Percentiles rank a stretch among this genome's conserved stretches.
Evolutionary conservation across 2,888 invertebrate species (phyloP).

Genomic region (Quadriops clusia): DNA sequence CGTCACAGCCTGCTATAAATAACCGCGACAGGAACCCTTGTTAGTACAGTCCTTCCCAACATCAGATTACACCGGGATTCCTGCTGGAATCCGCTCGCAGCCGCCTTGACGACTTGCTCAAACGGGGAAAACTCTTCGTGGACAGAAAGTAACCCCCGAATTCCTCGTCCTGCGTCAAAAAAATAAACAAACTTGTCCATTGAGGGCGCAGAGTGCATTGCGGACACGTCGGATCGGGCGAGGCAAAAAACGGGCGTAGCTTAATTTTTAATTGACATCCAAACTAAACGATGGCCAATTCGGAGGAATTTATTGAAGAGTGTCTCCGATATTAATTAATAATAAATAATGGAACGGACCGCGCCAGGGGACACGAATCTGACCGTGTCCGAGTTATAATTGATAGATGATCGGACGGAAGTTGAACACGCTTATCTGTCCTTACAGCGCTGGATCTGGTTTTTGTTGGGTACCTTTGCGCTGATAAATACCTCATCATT

Average conservation of each 20-base stretch:
- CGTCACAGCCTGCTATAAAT: conserved; percentile 36
- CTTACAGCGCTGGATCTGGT: too few species aligned
- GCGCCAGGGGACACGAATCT: too few species aligned
- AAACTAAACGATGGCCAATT: conserved; percentile 27
- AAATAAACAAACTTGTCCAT: conserved; percentile 34
- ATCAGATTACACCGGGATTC: conserved; percentile 30
- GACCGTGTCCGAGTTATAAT: too few species aligned
- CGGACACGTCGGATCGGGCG: too few species aligned
- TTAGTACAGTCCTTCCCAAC: conserved; percentile 31
- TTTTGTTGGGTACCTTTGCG: too few species aligned
- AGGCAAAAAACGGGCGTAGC: conserved; percentile 25
- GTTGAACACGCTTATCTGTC: too few species aligned
- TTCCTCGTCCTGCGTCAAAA: conserved; percentile 32
- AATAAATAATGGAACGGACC: conserved; percentile 18
- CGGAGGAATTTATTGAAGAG: conserved; percentile 29
- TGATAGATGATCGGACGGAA: conserved; percentile 7
- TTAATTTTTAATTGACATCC: conserved; percentile 35
- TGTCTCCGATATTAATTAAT: conserved; percentile 35
- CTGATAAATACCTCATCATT: too few species aligned
- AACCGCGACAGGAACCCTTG: conserved; percentile 37
- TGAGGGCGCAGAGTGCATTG: too few species aligned
- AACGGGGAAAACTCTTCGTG: conserved; percentile 23
- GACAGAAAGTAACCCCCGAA: conserved; percentile 28
- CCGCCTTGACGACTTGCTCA: conserved; percentile 8
- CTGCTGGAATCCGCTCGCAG: conserved; percentile 14